A percentile compares a stretch with the other conserved stretches of the same genome.
phyloP scores from a whole-genome alignment of 2,113 vertebrate species.

The Heteronetta atricapilla region DNA sequence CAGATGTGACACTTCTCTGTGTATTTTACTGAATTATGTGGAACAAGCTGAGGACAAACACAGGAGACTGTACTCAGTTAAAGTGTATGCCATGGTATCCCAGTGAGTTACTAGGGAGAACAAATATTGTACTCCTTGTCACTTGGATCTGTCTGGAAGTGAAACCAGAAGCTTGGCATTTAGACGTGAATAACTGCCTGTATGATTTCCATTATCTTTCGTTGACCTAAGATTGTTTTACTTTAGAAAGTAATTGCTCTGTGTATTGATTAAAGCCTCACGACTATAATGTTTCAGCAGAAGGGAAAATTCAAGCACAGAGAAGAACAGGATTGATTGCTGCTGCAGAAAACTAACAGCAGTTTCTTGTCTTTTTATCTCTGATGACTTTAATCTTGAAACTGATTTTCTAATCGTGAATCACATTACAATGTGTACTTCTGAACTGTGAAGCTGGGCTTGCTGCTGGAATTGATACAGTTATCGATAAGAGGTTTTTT shows the following conservation, averaged over 20 bases:
- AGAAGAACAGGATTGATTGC: neutral
- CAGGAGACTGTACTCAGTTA: neutral
- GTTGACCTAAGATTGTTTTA: constrained; percentile 34
- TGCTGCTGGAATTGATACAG: neutral
- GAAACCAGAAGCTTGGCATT: constrained; percentile 31
- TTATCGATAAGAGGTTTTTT: neutral
- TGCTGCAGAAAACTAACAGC: neutral
- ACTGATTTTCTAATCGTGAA: neutral
- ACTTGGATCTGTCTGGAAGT: constrained; percentile 31
- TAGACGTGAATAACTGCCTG: neutral
- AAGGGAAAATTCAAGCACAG: neutral
- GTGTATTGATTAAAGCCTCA: neutral
- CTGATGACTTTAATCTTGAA: neutral
- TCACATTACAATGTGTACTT: neutral
- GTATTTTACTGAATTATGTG: constrained; percentile 64
- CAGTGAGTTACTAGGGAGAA: constrained; percentile 35
- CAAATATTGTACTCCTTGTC: constrained; percentile 31
- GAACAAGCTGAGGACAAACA: constrained; percentile 20
- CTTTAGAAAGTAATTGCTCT: constrained; percentile 45
- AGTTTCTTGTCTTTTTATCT: neutral
- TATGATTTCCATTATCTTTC: constrained; percentile 15
- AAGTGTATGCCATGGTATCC: constrained; percentile 3
- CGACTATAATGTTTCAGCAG: neutral
- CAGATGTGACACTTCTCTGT: constrained; percentile 77
- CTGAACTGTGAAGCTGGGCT: neutral